Evolutionary conservation across 2,888 invertebrate species (phyloP).

Genomic region (Ophioninae sp.): DNA sequence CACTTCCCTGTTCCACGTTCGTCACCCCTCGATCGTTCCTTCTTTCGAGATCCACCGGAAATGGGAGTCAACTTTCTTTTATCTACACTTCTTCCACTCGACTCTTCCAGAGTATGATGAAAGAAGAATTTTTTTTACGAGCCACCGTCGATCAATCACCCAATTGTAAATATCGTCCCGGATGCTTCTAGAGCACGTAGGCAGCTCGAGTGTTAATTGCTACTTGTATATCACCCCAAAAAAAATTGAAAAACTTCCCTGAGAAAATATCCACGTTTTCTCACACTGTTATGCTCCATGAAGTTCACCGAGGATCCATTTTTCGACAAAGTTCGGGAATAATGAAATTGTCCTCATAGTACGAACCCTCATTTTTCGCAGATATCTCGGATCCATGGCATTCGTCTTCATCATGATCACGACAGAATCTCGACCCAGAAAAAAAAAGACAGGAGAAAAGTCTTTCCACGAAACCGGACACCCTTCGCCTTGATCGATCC

Average conservation of each 20-base stretch:
- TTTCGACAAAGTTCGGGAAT: constrained; percentile 11
- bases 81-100: constrained; percentile 10
- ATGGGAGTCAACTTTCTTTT: constrained; percentile 17
- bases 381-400: constrained; percentile 5
- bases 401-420: constrained; percentile 16
- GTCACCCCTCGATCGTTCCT: constrained; percentile 1
- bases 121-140: constrained; percentile 16
- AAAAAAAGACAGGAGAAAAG: constrained; percentile 14
- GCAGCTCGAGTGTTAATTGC: neutral
- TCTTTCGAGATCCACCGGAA: neutral
- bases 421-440: constrained; percentile 14
- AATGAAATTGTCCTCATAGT: constrained; percentile 14
- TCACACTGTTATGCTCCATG: constrained; percentile 2
- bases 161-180: constrained; percentile 2
- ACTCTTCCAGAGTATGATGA: constrained; percentile 14
- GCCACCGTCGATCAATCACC: constrained; percentile 19
- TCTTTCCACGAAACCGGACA: neutral
- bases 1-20: constrained; percentile 46
- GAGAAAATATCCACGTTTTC: neutral
- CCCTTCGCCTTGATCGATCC: neutral
- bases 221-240: neutral
- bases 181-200: constrained; percentile 7
- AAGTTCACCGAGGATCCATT: constrained; percentile 17
- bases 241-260: constrained; percentile 29
- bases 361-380: constrained; percentile 1